A percentile compares a stretch with the other conserved stretches of the same genome.
phyloP scores from a whole-genome alignment of 2,113 vertebrate genomes.

The Oryzias woworae region DNA sequence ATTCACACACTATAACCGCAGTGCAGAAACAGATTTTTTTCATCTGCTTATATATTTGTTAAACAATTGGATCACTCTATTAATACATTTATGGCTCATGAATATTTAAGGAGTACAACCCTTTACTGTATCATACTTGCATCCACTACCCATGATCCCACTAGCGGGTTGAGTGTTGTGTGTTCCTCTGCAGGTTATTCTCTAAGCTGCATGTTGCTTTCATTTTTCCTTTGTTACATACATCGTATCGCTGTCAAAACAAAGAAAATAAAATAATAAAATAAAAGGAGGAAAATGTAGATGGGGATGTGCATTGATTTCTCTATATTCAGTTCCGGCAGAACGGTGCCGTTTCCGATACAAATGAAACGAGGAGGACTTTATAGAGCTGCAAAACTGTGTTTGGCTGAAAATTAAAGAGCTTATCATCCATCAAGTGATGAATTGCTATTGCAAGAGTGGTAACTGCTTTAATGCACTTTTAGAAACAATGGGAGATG shows the following conservation, averaged over 20 bases:
- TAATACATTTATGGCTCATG: too few species aligned
- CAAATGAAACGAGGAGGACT: slow-evolving; percentile 42
- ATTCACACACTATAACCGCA: too few species aligned
- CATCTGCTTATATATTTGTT: too few species aligned
- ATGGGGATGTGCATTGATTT: slow-evolving; percentile 52
- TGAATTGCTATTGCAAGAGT: slow-evolving; percentile 43
- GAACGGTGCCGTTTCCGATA: slow-evolving; percentile 43
- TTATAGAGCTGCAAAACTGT: slow-evolving; percentile 26
- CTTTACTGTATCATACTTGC: too few species aligned
- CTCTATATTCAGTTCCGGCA: slow-evolving; percentile 29
- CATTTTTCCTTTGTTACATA: slow-evolving; percentile 34
- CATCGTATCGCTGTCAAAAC: slow-evolving; percentile 52
- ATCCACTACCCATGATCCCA: background rate
- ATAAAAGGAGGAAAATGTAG: slow-evolving; percentile 34
- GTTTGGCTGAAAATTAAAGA: slow-evolving; percentile 54
- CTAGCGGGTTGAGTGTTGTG: background rate
- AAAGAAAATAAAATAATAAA: slow-evolving; percentile 12
- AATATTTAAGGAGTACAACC: too few species aligned
- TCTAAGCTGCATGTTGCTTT: slow-evolving; percentile 42
- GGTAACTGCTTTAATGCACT: slow-evolving; percentile 50
- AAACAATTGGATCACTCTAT: too few species aligned
- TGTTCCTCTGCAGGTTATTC: slow-evolving; percentile 26
- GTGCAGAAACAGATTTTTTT: too few species aligned
- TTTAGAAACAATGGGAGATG: slow-evolving; percentile 46
- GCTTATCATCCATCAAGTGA: slow-evolving; percentile 62